These are phyloP conservation scores for Proteles cristata DNA, from an alignment of 2,113 vertebrate genomes.

Conservation along the genomic window DNA sequence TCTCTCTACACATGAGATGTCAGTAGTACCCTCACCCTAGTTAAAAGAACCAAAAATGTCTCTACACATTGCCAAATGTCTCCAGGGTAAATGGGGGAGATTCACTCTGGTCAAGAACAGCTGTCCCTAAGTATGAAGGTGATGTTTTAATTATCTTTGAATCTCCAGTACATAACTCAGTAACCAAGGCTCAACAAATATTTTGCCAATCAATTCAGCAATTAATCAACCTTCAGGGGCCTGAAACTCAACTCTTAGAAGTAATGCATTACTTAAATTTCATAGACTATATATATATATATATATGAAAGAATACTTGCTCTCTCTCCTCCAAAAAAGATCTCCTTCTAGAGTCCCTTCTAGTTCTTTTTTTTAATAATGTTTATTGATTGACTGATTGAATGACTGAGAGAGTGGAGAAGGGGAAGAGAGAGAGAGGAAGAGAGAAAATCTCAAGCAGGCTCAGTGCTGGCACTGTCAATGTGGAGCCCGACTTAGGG, in stretches of 20 bases:
- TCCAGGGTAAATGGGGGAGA: not conserved
- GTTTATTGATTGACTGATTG: too few species aligned
- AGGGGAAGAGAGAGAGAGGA: too few species aligned
- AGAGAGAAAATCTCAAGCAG: too few species aligned
- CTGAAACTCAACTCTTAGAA: not conserved
- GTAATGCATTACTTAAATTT: not conserved
- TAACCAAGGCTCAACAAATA: not conserved
- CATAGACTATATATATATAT: not conserved
- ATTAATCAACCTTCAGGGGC: not conserved
- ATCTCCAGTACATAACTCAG: not conserved
- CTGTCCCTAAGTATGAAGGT: not conserved
- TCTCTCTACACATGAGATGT: not conserved
- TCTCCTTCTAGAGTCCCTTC: not conserved
- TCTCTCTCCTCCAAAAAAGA: accelerated
- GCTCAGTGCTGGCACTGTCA: too few species aligned
- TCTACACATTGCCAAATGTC: not conserved
- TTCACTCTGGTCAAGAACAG: not conserved
- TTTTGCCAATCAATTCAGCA: not conserved
- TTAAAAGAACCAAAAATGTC: not conserved
- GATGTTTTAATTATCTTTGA: not conserved
- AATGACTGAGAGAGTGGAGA: too few species aligned
- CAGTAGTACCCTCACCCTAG: accelerated
- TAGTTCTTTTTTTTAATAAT: not conserved
- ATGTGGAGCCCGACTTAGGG: too few species aligned
- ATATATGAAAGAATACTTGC: not conserved